Conservation (phyloP, 2,888 invertebrate species). For the Coenonympha arcania region DNA sequence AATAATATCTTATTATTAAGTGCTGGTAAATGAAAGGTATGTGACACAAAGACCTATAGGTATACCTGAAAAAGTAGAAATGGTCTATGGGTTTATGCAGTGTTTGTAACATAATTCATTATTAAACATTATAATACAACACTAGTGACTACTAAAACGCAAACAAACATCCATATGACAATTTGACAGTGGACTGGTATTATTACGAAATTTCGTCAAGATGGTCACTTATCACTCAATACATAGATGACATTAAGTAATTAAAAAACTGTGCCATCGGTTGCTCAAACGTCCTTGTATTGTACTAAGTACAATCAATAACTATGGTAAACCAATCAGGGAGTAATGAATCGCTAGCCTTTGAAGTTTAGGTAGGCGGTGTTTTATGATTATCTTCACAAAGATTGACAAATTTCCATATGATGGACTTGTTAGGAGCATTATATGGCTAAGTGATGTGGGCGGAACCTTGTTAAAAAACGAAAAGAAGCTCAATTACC, state of each 20-base stretch:
- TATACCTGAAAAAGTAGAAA: too few relatives aligned
- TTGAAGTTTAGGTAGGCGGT: slow-evolving; percentile 16
- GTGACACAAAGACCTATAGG: too few relatives aligned
- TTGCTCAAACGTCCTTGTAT: neutral
- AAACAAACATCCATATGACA: too few relatives aligned
- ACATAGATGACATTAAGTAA: neutral
- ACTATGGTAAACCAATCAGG: slow-evolving; percentile 9
- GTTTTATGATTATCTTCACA: slow-evolving; percentile 18
- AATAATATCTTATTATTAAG: too few relatives aligned
- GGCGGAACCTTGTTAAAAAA: slow-evolving; percentile 3
- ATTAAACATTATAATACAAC: too few relatives aligned
- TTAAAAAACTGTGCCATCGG: slow-evolving; percentile 5
- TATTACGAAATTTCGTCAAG: too few relatives aligned
- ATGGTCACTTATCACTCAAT: neutral
- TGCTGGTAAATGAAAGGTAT: too few relatives aligned
- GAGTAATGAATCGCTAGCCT: slow-evolving; percentile 4
- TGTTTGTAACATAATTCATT: too few relatives aligned
- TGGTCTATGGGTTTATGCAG: too few relatives aligned
- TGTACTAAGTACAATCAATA: neutral
- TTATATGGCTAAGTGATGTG: slow-evolving; percentile 7
- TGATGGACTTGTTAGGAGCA: slow-evolving; percentile 10
- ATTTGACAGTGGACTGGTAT: too few relatives aligned
- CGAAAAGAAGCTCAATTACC: slow-evolving; percentile 11
- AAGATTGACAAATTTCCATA: slow-evolving; percentile 21
- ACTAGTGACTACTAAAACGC: too few relatives aligned